A percentile compares a stretch with the other conserved stretches of the same genome.
phyloP scores from a whole-genome alignment of 1,140 invertebrate genomes.

The Lethrus apterus region DNA sequence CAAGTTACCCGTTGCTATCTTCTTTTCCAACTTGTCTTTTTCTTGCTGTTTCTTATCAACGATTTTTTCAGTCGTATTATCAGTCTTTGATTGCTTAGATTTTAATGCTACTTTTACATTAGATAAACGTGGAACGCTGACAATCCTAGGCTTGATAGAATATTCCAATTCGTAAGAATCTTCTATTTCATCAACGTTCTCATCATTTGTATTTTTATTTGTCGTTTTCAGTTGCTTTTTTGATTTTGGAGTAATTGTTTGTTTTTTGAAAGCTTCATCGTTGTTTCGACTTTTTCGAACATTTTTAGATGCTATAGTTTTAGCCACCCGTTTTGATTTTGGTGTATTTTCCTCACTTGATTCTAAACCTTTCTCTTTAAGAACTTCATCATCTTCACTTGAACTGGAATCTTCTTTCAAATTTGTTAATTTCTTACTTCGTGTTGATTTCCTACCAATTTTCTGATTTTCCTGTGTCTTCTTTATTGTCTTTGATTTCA shows the following conservation, averaged over 20 bases:
- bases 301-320: too few species aligned
- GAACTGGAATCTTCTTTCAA: slow-evolving; percentile 3
- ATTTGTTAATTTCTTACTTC: neutral
- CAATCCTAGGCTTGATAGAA: slow-evolving; percentile 33
- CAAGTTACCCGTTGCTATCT: slow-evolving; percentile 58
- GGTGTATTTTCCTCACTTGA: too few species aligned
- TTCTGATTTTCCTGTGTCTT: too few species aligned
- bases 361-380: neutral
- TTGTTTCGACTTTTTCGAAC: too few species aligned
- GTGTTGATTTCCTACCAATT: too few species aligned
- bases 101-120: slow-evolving; percentile 28
- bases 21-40: slow-evolving; percentile 53
- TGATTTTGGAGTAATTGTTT: too few species aligned
- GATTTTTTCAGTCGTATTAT: slow-evolving; percentile 26
- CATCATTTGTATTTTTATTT: neutral
- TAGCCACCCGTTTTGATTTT: too few species aligned
- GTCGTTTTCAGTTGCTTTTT: too few species aligned
- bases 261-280: too few species aligned
- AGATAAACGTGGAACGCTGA: slow-evolving; percentile 27
- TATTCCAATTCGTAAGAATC: slow-evolving; percentile 36
- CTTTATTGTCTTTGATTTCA: too few species aligned
- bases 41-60: slow-evolving; percentile 27
- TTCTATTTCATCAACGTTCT: neutral
- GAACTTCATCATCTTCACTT: neutral
- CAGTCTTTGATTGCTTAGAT: slow-evolving; percentile 13